These are phyloP conservation scores for Aradophagus sp. DNA, from an alignment of 1,140 invertebrate species.

Conservation along the genomic window DNA sequence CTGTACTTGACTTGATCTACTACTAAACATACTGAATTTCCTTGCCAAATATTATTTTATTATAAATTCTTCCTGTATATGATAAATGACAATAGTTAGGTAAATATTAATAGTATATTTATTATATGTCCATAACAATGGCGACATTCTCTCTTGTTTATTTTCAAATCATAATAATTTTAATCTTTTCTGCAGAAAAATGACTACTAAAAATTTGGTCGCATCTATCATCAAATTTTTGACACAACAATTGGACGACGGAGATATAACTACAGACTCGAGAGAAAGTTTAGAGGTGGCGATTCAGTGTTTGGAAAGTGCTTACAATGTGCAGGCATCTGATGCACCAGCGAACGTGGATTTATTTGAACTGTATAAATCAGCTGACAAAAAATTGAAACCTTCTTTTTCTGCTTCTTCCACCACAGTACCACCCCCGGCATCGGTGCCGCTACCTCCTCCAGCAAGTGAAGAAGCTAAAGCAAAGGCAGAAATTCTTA, in stretches of 20 bases:
- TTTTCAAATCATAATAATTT: neutral
- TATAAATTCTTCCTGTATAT: no score
- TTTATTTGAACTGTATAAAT: conserved; percentile 74
- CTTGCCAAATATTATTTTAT: no score
- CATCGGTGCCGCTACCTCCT: conserved; percentile 8
- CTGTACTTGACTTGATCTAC: no score
- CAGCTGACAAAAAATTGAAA: conserved; percentile 63
- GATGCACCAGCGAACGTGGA: conserved; percentile 71
- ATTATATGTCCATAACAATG: no score
- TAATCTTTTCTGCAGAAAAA: conserved; percentile 34
- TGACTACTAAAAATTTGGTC: conserved; percentile 68
- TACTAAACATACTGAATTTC: no score
- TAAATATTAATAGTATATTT: no score
- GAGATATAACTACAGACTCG: conserved; percentile 77
- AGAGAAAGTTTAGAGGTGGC: conserved; percentile 89
- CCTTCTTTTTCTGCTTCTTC: neutral
- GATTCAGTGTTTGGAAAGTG: conserved; percentile 89
- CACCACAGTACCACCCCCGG: neutral
- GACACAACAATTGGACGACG: conserved; percentile 69
- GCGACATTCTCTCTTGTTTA: no score
- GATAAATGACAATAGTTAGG: no score
- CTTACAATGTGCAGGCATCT: conserved; percentile 80
- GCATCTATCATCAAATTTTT: conserved; percentile 72
- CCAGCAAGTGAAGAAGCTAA: conserved; percentile 76
- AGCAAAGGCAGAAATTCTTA: conserved; percentile 83